Evolutionary conservation across 2,113 vertebrate species (phyloP), one percentile per base, ranked within the genome.

Genomic region (Rhinoderma darwinii): DNA sequence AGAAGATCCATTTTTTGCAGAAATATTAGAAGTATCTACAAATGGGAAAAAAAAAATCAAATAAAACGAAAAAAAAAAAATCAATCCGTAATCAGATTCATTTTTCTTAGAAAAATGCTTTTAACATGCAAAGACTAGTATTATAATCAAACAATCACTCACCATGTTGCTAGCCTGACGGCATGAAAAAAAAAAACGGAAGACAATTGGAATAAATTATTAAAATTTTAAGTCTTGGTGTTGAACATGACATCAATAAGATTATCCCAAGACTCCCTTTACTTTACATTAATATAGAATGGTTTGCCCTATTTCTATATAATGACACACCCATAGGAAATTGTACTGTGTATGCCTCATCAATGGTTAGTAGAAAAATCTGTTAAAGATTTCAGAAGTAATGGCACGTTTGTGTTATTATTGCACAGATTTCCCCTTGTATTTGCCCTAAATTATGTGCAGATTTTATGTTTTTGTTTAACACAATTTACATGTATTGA

Each of bases 101-200:
- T 2, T 20, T 72, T 41, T 10, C 25, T 27, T 77, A 30, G 0
- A 27, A 43, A 41, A 39, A 2, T 79, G 39, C 39, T 39, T 88
- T 88, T 91, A 78, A 89, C 89, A 63, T 83, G 90, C 91, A 92
- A 92, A 6, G 92, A 93, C 17, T 14, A 44, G 8, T 22, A 37
- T 32, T 50, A 50, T 17, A 50, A 89, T 83, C 70, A 70, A 82
- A 86, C 91, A 83, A 87, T 89, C 93, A 99, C 98, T 99, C 93
- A 99, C 98, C 98, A 99, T 99, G 90, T 99, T 99, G 96, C 98
- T 99, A 95, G 98, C 98, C 98, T 99, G 97, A 95, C 92, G 91
- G 98, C 97, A 94, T 98, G 95, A 89, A 78, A 94, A 96, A 88
- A 95, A 89, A 78, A 94, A 72, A 44, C 39, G 35, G 30, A 61